Conservation (phyloP, 2,888 invertebrate species). For the Latheticus oryzae region DNA sequence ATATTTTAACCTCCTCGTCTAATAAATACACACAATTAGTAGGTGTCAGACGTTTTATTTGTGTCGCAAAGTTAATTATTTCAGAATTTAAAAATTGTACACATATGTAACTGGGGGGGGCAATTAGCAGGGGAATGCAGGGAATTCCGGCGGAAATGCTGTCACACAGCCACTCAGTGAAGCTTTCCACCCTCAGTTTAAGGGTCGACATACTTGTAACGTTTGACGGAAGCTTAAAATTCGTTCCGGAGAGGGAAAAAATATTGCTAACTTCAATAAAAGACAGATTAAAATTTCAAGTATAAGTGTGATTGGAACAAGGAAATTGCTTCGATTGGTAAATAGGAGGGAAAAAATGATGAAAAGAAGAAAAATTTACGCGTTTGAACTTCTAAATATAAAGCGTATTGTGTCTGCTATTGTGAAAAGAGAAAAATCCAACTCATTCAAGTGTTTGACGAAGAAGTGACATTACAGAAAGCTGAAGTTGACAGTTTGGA, state of each 20-base stretch:
- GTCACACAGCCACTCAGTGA: constrained; percentile 36
- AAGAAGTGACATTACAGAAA: constrained; percentile 14
- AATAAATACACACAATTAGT: constrained; percentile 32
- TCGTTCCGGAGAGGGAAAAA: constrained; percentile 3
- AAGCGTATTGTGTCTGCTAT: constrained; percentile 15
- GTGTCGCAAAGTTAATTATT: too few species aligned
- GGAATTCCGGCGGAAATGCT: constrained; percentile 62
- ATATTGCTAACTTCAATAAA: too few species aligned
- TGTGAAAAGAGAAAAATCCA: constrained; percentile 31
- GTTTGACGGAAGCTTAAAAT: constrained; percentile 21
- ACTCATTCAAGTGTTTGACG: constrained; percentile 32
- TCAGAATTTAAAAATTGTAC: too few species aligned
- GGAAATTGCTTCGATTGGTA: too few species aligned
- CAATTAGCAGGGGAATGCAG: constrained; percentile 64
- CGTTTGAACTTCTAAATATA: constrained; percentile 34
- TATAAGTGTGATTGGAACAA: too few species aligned
- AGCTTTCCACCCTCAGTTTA: constrained; percentile 10
- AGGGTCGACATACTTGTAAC: constrained; percentile 22
- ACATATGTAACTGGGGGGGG: too few species aligned
- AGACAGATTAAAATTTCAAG: too few species aligned
- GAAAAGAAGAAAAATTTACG: constrained; percentile 3
- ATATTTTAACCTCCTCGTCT: constrained; percentile 16
- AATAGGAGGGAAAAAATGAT: too few species aligned
- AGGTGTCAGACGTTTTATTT: constrained; percentile 22
- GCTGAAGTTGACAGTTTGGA: constrained; percentile 28